Conservation (phyloP, 2,113 vertebrate genomes). For the Fregata magnificens region DNA sequence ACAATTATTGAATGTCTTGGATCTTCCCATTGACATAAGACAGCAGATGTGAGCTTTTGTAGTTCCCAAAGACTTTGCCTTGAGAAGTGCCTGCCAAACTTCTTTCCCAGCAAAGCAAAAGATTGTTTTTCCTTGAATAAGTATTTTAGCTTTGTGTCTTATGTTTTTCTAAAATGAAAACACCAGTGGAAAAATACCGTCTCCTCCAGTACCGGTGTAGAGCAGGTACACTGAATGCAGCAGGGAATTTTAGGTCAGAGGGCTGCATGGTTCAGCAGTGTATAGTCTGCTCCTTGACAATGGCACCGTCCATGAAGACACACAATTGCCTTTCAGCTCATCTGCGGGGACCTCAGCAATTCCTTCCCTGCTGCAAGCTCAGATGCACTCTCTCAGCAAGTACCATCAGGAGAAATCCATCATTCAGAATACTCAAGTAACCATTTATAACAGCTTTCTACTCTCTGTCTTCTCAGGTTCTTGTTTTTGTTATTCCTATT, state of each 20-base stretch:
- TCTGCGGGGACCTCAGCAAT: neutral
- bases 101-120: neutral
- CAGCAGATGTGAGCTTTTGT: neutral
- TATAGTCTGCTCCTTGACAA: neutral
- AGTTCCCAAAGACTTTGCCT: neutral
- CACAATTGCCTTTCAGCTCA: neutral
- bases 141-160: neutral
- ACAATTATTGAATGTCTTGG: neutral
- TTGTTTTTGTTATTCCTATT: conserved; percentile 17
- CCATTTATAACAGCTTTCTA: neutral
- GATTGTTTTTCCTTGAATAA: neutral
- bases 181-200: fast-evolving
- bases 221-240: neutral
- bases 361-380: neutral
- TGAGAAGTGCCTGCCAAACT: neutral
- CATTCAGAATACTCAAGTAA: neutral
- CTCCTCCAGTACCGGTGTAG: neutral
- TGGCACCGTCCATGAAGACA: neutral
- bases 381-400: neutral
- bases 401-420: neutral
- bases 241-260: neutral
- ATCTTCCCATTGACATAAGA: neutral
- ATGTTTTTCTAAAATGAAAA: neutral
- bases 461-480: conserved; percentile 3
- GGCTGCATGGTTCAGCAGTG: fast-evolving